Evolutionary conservation across 2,797 vertebrate species (phyloP), one percentile per base, ranked within the genome.

Genomic region (Pangasius mekongensis): DNA sequence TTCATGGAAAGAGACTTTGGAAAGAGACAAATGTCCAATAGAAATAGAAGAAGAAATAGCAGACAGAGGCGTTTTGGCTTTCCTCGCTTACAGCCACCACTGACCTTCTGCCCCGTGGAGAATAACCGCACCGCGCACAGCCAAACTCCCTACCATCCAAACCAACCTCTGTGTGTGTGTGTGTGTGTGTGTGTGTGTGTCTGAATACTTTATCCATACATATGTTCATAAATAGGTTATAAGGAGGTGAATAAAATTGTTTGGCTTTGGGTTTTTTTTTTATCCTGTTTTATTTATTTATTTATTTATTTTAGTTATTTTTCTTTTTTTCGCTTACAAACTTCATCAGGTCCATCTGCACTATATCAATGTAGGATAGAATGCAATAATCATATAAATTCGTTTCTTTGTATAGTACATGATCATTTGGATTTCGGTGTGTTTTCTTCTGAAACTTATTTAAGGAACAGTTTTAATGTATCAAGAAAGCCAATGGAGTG

Each of bases 91-190:
- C 18, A 39, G 67, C 47, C 83, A 85, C 73, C 69, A 30, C 69
- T 86, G 85, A 86, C 73, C 74, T 86, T 86, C 85, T 86, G 85
- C 56, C 85, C 74, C 30, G 58, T 86, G 5, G 4, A 86, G 54
- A 86, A 77, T 54, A 86, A 86, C 85, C 74, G 60, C 85, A 86
- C 74, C 47, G 64, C 74, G 43, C 27, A 33, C 86, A 84, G 78
- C 36, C 69, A 76, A 76, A 77, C 67, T 33, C 11, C 78, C 13
- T 39, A 20, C 74, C 83, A 83, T 66, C 84, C 82, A 89, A 90
- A 87, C 74, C 60, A 54, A 52, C 39, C 52, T 77, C 13, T 85
- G 47, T 85, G 47, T 85, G 66, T 73, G 49, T 85, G 47, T 49
- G 49, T 85, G 47, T 73, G 30, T 85, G 30, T 71, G 47, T 85